Conservation (phyloP, 2,797 vertebrate species). For the Enteromius anoplus region DNA sequence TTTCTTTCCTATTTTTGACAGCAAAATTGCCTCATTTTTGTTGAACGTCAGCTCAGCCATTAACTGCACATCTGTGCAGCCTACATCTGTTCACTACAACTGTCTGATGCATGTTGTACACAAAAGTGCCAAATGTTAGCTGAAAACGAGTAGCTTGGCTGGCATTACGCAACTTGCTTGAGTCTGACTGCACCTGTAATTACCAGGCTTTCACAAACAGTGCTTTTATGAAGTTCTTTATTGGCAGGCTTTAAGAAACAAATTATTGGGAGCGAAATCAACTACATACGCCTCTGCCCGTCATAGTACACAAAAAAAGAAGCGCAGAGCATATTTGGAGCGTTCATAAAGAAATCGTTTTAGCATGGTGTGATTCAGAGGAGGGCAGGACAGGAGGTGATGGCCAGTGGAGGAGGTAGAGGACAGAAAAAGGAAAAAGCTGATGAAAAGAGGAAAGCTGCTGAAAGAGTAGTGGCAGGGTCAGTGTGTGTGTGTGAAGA, state of each 20-base stretch:
- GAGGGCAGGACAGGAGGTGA: neutral
- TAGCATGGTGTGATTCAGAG: neutral
- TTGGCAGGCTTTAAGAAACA: neutral
- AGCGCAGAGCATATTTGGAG: neutral
- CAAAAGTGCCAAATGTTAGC: neutral
- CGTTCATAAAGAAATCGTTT: neutral
- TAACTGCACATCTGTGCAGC: neutral
- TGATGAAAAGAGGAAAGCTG: constrained; percentile 25
- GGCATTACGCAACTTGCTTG: neutral
- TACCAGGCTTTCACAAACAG: neutral
- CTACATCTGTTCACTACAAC: neutral
- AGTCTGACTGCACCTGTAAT: neutral
- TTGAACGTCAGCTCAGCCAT: neutral
- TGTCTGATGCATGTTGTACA: neutral
- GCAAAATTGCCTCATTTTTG: neutral
- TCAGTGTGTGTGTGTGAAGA: constrained; percentile 4
- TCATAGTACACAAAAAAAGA: neutral
- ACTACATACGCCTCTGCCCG: neutral
- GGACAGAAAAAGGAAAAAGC: neutral
- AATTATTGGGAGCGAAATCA: neutral
- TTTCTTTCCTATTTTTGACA: neutral
- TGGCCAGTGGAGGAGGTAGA: neutral
- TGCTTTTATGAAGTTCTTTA: neutral
- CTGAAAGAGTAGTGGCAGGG: constrained; percentile 9
- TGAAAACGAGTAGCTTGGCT: neutral